Evolutionary conservation across 2,888 invertebrate genomes (phyloP).

Genomic region (Dryadula phaetusa): DNA sequence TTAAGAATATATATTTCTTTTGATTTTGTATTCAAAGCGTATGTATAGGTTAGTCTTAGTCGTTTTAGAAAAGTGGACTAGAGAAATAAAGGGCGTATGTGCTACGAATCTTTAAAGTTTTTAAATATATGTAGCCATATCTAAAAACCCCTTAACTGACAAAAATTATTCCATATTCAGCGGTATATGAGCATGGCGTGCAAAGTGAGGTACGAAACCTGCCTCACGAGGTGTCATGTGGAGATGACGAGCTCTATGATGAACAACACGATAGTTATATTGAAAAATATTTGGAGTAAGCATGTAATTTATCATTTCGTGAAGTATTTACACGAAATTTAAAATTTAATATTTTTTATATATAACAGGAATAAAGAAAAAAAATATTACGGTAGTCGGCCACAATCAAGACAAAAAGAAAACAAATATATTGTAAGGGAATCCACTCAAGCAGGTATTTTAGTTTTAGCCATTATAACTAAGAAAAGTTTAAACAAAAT

Average conservation of each 20-base stretch:
- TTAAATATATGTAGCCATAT: neutral
- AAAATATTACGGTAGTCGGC: constrained; percentile 20
- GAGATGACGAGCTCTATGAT: constrained; percentile 46
- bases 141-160: neutral
- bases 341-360: neutral
- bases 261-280: constrained; percentile 18
- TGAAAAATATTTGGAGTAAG: constrained; percentile 29
- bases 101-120: too few relatives aligned
- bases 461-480: neutral
- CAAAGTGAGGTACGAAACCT: constrained; percentile 42
- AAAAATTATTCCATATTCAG: constrained; percentile 38
- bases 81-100: too few relatives aligned
- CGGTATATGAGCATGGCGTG: constrained; percentile 49
- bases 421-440: constrained; percentile 4
- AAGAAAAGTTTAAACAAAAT: neutral
- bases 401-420: constrained; percentile 28
- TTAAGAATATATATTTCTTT: too few relatives aligned
- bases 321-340: neutral
- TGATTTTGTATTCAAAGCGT: too few relatives aligned
- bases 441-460: constrained; percentile 22
- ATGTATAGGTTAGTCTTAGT: too few relatives aligned
- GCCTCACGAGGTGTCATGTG: constrained; percentile 56
- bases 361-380: constrained; percentile 11
- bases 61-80: too few relatives aligned
- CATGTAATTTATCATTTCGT: neutral